A percentile compares a stretch with the other conserved stretches of the same genome.
Conservation (phyloP, 2,113 vertebrate genomes). For the Epinephelus fuscoguttatus region DNA sequence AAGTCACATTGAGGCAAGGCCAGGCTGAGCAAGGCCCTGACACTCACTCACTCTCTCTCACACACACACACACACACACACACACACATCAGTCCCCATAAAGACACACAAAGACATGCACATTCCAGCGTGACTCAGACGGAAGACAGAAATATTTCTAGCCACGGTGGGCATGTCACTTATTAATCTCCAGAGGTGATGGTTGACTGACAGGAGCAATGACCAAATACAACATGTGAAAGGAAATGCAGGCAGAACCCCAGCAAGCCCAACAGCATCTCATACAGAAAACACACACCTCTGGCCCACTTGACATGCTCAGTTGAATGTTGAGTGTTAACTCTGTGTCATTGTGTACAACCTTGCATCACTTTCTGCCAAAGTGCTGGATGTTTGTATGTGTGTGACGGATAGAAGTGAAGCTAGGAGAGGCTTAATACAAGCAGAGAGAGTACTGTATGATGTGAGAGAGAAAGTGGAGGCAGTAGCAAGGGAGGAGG, state of each 20-base stretch:
- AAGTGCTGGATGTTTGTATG: not conserved
- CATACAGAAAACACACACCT: constrained; percentile 16
- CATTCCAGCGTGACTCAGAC: constrained; percentile 21
- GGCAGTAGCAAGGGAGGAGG: constrained; percentile 9
- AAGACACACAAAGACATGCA: not conserved
- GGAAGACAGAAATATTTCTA: constrained; percentile 72
- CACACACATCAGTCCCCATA: not conserved
- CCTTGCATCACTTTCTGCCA: constrained; percentile 3
- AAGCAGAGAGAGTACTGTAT: not conserved
- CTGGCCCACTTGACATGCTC: constrained; percentile 27
- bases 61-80: not conserved
- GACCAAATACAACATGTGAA: constrained; percentile 64
- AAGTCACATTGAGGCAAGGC: constrained; percentile 61
- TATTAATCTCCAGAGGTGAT: constrained; percentile 78
- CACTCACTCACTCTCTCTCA: constrained; percentile 16
- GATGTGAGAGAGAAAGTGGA: constrained; percentile 7
- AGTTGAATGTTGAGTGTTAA: constrained; percentile 27
- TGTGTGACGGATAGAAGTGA: not conserved
- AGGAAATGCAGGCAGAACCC: constrained; percentile 61
- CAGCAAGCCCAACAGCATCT: not conserved
- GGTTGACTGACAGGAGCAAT: constrained; percentile 72
- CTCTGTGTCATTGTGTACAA: constrained; percentile 29
- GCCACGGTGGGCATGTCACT: constrained; percentile 69
- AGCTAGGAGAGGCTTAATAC: constrained; percentile 8
- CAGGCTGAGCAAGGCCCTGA: constrained; percentile 16